Base-by-base conservation (phyloP, 2,113 vertebrate species). In the Sinocyclocheilus maitianheensis region DNA sequence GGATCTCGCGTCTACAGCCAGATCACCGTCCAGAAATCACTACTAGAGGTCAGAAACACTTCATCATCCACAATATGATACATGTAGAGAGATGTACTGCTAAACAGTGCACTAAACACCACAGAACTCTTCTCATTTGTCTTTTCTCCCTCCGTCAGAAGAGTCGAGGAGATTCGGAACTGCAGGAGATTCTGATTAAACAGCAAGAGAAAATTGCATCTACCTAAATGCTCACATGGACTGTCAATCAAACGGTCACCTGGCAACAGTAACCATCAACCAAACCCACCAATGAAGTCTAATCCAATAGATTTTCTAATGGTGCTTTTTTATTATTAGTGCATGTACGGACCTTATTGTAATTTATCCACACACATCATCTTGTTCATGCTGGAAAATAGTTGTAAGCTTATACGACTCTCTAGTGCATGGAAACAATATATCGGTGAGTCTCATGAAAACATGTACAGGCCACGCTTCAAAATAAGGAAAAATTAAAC, bases 1-100 rank as follows among this genome's bases (percentile, higher is more conserved):
- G 98, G 98, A 0, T 84, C 91, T 26, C 94, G 97, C 0, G 97
- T 99, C 48, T 97, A 95, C 94, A 95, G 94, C 87, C 97, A 97
- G 94, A 94, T 97, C 91, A 95, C 95, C 0, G 95, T 98, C 89
- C 96, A 97, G 93, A 99, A 97, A 88, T 92, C 92, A 12, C 83
- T 90, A 34, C 91, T 98, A 82, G 97, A 99, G 97, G 98, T 98
- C 26, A 82, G 93, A 88, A 48, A 55, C 77, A 13, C 30, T 12
- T 34, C 53, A 62, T 34, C 30, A 34, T 34, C 30, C 30, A 34
- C 37, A 37, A 37, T 37, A 37, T 37, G 37, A 37, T 37, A 37
- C 37, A 37, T 37, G 34, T 37, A 37, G 34, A 37, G 34, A 37
- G 40, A 40, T 40, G 40, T 40, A 40, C 40, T 7, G 40, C 40